Evolutionary conservation across 2,888 invertebrate species (phyloP).

Genomic region (Mythimna ferrago): DNA sequence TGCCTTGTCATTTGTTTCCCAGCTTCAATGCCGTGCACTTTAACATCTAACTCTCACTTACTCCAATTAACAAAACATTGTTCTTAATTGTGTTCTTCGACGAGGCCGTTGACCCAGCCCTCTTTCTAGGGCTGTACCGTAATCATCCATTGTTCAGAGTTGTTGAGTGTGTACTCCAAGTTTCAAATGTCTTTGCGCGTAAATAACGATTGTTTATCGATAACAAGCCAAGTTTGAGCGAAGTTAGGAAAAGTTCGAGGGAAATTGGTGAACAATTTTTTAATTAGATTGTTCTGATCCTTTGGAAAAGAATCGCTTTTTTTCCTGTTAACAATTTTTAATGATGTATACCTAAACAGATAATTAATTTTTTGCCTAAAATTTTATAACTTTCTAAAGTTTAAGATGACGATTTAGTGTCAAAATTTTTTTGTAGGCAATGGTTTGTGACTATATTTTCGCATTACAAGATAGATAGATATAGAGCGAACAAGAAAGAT

Average conservation of each 20-base stretch:
- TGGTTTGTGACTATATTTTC: no score
- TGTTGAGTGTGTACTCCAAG: conserved; percentile 22
- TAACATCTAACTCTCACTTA: conserved; percentile 57
- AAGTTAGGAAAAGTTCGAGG: conserved; percentile 25
- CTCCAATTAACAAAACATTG: conserved; percentile 76
- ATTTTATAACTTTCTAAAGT: not conserved
- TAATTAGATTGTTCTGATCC: conserved; percentile 25
- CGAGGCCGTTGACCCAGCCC: conserved; percentile 66
- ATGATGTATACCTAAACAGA: not conserved
- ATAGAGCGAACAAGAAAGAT: not conserved
- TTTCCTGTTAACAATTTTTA: not conserved
- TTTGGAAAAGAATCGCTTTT: conserved; percentile 18
- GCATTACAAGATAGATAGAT: not conserved
- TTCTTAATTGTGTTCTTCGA: conserved; percentile 74
- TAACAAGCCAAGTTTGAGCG: conserved; percentile 33
- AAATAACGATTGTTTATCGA: conserved; percentile 56
- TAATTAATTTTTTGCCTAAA: conserved; percentile 7
- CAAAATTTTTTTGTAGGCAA: no score
- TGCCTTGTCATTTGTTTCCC: conserved; percentile 14
- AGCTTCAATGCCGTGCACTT: conserved; percentile 39
- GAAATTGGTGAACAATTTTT: conserved; percentile 41
- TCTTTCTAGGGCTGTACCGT: conserved; percentile 51
- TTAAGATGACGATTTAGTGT: not conserved
- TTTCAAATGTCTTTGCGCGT: conserved; percentile 34
- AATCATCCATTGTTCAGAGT: conserved; percentile 46